These are phyloP conservation scores for Platichthys stellatus DNA, from an alignment of 2,113 vertebrate species.

Conservation along the genomic window DNA sequence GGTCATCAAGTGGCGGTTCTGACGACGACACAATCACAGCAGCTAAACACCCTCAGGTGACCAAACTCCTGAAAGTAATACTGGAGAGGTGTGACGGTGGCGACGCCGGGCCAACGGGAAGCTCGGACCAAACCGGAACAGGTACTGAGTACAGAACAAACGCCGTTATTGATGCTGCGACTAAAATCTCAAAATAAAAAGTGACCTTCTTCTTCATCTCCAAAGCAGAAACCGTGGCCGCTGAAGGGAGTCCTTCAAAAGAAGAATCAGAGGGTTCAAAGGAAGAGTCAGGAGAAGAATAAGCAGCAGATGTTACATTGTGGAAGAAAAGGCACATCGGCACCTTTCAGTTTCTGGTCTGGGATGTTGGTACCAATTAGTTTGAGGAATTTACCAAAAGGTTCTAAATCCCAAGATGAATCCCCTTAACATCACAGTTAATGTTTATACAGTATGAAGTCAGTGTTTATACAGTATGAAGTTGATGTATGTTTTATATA, in stretches of 20 bases:
- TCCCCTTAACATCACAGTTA: background rate
- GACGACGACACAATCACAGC: constrained; percentile 41
- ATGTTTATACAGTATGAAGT: constrained; percentile 1
- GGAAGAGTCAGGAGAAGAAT: background rate
- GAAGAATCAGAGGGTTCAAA: background rate
- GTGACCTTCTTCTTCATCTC: constrained; percentile 6
- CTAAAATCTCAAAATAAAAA: background rate
- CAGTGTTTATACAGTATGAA: background rate
- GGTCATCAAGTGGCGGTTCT: constrained; percentile 24
- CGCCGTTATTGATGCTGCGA: background rate
- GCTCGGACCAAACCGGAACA: background rate
- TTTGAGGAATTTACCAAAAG: background rate
- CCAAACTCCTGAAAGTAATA: constrained; percentile 59
- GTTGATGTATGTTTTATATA: constrained; percentile 38
- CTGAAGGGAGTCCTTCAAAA: background rate
- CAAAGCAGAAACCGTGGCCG: background rate
- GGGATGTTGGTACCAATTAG: background rate
- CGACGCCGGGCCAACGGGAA: background rate
- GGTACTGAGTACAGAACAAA: constrained; percentile 15
- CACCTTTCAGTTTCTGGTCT: background rate
- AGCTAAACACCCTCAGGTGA: constrained; percentile 54
- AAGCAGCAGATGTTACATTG: background rate
- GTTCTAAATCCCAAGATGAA: background rate
- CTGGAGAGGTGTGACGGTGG: constrained; percentile 63
- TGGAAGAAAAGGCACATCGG: background rate